These are phyloP conservation scores for Phataginus tricuspis DNA, from an alignment of 2,797 vertebrate genomes.

Conservation along the genomic window DNA sequence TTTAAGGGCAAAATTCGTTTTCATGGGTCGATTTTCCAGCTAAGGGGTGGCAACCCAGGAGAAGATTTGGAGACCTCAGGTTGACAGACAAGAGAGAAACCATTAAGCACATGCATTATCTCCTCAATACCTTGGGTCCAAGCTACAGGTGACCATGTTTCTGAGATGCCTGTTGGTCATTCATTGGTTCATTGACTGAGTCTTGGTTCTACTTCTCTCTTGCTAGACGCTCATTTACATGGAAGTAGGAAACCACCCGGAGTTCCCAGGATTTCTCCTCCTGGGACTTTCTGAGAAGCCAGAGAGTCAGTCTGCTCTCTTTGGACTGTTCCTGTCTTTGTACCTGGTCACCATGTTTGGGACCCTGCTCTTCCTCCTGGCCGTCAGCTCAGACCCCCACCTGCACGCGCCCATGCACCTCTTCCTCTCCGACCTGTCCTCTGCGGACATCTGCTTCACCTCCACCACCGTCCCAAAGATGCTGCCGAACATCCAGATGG, in stretches of 20 bases:
- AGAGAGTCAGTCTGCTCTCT: background rate
- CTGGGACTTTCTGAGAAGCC: slow-evolving; percentile 22
- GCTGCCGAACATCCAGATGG: background rate
- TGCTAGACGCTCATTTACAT: background rate
- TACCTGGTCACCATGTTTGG: background rate
- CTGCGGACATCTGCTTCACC: slow-evolving; percentile 51
- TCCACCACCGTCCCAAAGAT: slow-evolving; percentile 38
- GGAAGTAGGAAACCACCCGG: background rate
- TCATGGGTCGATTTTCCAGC: background rate
- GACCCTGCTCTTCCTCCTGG: slow-evolving; percentile 38
- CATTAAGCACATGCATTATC: background rate
- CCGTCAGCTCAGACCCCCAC: background rate
- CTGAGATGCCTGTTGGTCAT: background rate
- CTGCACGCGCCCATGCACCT: slow-evolving; percentile 35
- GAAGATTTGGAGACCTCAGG: background rate
- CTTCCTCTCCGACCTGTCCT: slow-evolving; percentile 26
- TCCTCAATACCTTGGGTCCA: background rate
- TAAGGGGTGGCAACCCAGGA: background rate
- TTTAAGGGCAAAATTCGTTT: background rate
- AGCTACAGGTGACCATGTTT: background rate
- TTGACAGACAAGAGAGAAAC: background rate
- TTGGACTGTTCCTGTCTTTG: slow-evolving; percentile 10
- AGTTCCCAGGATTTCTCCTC: background rate
- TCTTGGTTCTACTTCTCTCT: background rate
- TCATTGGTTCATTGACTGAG: background rate